A percentile compares a stretch with the other conserved stretches of the same genome.
These are phyloP conservation scores for Philaenus spumarius DNA, from an alignment of 1,140 invertebrate species.

Conservation along the genomic window DNA sequence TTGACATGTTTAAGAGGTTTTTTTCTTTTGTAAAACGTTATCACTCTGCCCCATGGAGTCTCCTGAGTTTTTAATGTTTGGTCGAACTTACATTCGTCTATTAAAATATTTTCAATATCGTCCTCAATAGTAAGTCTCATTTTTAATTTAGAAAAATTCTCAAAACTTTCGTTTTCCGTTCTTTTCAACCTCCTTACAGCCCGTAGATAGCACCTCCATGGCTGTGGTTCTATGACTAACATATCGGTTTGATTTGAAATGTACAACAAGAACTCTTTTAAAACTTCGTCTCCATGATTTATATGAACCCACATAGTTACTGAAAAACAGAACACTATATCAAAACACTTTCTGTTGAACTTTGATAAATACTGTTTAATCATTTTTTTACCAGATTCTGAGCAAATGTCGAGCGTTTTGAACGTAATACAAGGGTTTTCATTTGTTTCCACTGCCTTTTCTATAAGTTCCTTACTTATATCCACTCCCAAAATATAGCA, in stretches of 20 bases:
- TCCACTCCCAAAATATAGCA: constrained; percentile 62
- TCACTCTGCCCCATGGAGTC: background rate
- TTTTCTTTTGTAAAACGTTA: constrained; percentile 4
- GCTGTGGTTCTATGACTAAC: constrained; percentile 70
- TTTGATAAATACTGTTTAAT: background rate
- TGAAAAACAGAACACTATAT: constrained; percentile 70
- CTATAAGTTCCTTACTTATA: constrained; percentile 60
- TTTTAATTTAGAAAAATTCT: background rate
- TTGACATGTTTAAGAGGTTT: no score
- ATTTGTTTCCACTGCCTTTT: constrained; percentile 52
- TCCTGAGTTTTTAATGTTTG: background rate
- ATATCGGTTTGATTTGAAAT: constrained; percentile 46
- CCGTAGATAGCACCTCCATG: constrained; percentile 30
- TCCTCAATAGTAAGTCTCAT: constrained; percentile 1
- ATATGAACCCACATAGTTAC: constrained; percentile 89
- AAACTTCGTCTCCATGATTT: constrained; percentile 60
- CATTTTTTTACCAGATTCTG: background rate
- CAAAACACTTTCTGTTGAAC: constrained; percentile 47
- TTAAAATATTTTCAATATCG: background rate
- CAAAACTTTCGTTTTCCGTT: background rate
- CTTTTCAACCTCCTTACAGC: background rate
- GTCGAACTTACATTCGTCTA: background rate
- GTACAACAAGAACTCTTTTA: constrained; percentile 30
- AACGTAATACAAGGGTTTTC: constrained; percentile 45
- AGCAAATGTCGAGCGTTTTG: constrained; percentile 33